These are phyloP conservation scores for pig (Sus scrofa) DNA, from an alignment of 2,113 vertebrate genomes.

Conservation along the genomic window DNA sequence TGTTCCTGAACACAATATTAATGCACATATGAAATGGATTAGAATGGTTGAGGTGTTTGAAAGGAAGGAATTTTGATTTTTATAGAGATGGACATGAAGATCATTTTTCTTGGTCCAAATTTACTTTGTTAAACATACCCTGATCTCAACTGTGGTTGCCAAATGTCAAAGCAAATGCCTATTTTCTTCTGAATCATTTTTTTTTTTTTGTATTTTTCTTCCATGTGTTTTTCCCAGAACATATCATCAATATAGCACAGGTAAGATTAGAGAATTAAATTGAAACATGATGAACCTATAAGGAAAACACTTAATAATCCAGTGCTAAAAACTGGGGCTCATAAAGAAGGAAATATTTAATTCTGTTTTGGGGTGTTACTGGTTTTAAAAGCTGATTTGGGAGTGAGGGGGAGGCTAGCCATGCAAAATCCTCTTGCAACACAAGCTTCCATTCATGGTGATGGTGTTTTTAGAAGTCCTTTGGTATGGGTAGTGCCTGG, in stretches of 20 bases:
- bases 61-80: conserved; percentile 83
- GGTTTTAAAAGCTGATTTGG: conserved; percentile 1
- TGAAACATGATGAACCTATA: conserved; percentile 60
- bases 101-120: conserved; percentile 77
- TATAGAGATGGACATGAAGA: conserved; percentile 75
- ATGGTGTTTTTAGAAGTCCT: conserved; percentile 14
- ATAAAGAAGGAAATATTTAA: not conserved
- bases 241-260: conserved; percentile 73
- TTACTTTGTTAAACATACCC: conserved; percentile 76
- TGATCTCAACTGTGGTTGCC: conserved; percentile 70
- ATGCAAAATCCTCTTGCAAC: conserved; percentile 2
- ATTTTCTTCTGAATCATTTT: conserved; percentile 72
- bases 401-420: rapidly evolving
- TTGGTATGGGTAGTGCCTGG: not conserved
- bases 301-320: conserved; percentile 8
- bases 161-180: conserved; percentile 85
- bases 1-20: conserved; percentile 58
- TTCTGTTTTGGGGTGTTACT: not conserved
- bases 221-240: conserved; percentile 36
- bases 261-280: conserved; percentile 74
- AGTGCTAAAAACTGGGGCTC: not conserved
- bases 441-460: not conserved
- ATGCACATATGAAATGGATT: conserved; percentile 74
- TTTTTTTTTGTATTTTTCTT: conserved; percentile 45
- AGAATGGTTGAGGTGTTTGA: conserved; percentile 77